Evolutionary conservation across 2,113 vertebrate genomes (phyloP), one percentile per base, ranked within the genome.

Genomic region (Ptychochromis oligacanthus): DNA sequence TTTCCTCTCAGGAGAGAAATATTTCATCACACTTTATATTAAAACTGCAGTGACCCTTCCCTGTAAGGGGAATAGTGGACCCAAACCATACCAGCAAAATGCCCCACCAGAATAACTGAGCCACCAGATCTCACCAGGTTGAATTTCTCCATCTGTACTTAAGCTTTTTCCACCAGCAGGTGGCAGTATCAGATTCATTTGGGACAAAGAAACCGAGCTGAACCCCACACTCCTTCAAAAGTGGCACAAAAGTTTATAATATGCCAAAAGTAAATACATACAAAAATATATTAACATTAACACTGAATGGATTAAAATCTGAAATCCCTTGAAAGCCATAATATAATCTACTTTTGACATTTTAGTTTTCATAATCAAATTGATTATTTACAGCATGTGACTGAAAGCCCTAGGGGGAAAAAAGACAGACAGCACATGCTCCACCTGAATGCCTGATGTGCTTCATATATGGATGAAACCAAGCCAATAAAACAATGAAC

Each of bases 91-190:
- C 28, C 65, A 72, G 12, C 26, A 72, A 43, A 49, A 17, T 20
- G 40, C 65, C 24, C 2, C 54, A 3, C n/a, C 8, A 10, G 20
- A 20, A 70, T 52, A 31, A 52, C 43, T 20, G 17, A 70, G 65
- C 24, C 15, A 52, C 43, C 24, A 72, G 10, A 1, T 72, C 17
- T 52, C 10, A 24, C 4, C 46, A 18, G 17, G 15, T 8, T 52
- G 17, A 52, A 31, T 52, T 72, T 6, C 52, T 52, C 17, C 13
- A 52, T 22, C 38, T 55, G 70, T n/a, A 46, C 38, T 26, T 82
- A 13, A 11, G 4, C 8, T 49, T 1, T n/a, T 43, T 59, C 2
- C 7, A 88, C 93, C 94, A 92, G 64, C 72, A 93, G 93, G 62
- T 76, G 92, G 85, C 92, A 87, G 87, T 88, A n/a, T 57, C 15